phyloP scores from a whole-genome alignment of 1,140 invertebrate genomes.

The Apolygus lucorum region DNA sequence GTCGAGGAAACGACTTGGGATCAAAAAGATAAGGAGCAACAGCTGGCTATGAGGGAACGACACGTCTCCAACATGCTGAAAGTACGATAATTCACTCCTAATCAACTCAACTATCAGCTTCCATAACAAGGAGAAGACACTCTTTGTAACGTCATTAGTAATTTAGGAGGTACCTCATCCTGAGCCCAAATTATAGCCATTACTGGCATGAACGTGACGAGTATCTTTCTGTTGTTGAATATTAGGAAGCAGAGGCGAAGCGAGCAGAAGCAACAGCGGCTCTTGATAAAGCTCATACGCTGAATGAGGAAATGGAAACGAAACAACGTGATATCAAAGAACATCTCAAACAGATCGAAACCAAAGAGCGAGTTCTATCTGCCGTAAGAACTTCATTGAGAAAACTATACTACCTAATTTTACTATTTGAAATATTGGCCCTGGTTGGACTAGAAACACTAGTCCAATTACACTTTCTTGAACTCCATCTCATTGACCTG shows the following conservation, averaged over 20 bases:
- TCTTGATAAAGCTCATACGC: conserved; percentile 11
- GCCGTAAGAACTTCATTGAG: conserved; percentile 9
- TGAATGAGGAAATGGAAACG: conserved; percentile 15
- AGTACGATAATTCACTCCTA: too few species aligned
- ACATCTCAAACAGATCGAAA: conserved; percentile 11
- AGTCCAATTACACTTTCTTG: too few species aligned
- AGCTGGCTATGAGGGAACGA: conserved; percentile 11
- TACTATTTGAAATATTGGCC: too few species aligned
- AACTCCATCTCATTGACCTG: too few species aligned
- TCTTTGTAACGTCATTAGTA: too few species aligned
- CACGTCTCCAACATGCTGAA: conserved; percentile 14
- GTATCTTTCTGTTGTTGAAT: not conserved
- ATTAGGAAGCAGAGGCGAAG: conserved; percentile 12
- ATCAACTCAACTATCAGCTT: too few species aligned
- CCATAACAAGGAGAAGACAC: too few species aligned
- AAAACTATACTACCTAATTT: too few species aligned
- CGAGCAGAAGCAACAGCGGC: conserved; percentile 11
- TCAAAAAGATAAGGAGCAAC: conserved; percentile 17
- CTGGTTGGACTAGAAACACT: too few species aligned
- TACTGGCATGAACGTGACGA: too few species aligned
- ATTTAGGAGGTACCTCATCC: too few species aligned
- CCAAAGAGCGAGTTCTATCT: conserved; percentile 15
- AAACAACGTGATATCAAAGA: conserved; percentile 20
- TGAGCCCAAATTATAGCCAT: too few species aligned
- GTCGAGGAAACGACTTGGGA: conserved; percentile 22